phyloP scores from a whole-genome alignment of 92 coral and sea anemone genomes.

The Palythoa grandiflora region DNA sequence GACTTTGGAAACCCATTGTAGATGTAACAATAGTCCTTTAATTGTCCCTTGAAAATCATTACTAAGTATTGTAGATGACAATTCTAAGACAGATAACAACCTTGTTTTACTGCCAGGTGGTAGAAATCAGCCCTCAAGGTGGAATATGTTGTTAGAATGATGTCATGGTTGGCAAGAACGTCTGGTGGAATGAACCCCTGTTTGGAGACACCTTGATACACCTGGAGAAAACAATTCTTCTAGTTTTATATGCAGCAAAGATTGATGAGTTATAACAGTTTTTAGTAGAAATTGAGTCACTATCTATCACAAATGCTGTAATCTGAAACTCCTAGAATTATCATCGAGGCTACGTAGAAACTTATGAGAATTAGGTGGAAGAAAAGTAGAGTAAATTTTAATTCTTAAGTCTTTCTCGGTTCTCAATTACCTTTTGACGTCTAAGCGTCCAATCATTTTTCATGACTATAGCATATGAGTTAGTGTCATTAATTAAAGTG shows the following conservation, averaged over 20 bases:
- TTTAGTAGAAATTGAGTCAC: no score
- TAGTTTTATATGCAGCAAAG: background rate
- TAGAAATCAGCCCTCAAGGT: constrained; percentile 92
- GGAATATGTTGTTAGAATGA: constrained; percentile 90
- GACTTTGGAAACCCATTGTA: no score
- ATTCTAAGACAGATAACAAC: constrained; percentile 31
- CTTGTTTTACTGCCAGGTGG: constrained; percentile 77
- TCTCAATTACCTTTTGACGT: constrained; percentile 48
- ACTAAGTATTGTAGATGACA: background rate
- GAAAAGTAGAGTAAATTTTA: constrained; percentile 36
- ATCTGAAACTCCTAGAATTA: constrained; percentile 17
- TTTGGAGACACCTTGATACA: constrained; percentile 92
- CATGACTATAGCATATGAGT: constrained; percentile 40
- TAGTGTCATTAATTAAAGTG: constrained; percentile 53
- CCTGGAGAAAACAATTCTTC: constrained; percentile 52
- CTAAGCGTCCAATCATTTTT: constrained; percentile 48
- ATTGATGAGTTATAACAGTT: background rate
- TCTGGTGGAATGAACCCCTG: constrained; percentile 93
- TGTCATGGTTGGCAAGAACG: constrained; percentile 88
- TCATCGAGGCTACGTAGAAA: constrained; percentile 52
- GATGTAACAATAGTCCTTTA: no score
- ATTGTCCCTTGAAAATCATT: background rate
- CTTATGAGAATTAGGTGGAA: constrained; percentile 48
- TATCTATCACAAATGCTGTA: no score
- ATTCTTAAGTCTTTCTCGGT: constrained; percentile 20